Evolutionary conservation across 2,113 vertebrate species (phyloP), one percentile per base, ranked within the genome.

Genomic region (Budorcas taxicolor): DNA sequence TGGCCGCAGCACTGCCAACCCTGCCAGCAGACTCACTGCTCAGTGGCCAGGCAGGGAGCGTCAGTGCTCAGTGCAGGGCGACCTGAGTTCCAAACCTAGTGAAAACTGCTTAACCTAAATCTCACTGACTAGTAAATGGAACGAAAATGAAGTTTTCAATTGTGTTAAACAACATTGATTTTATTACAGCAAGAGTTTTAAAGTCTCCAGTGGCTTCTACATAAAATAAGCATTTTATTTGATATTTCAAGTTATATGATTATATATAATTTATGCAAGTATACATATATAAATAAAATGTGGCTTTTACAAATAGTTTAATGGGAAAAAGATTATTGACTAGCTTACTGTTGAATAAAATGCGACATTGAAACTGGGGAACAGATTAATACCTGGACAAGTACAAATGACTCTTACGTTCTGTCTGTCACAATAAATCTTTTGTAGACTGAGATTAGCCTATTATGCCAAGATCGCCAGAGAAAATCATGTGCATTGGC

Each of bases 301-400:
- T 91, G 13, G 33, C 5, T 27, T 91, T 84, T 27, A 25, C 67
- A 96, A 71, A 0, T 47, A 21, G 36, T 78, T 62, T 14, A 97
- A 52, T 87, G 80, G 6, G 7, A 23, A 96, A 96, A 16, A 5
- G 6, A 84, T 67, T 95, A 19, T 7, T 95, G 82, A 4, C 57
- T 33, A 11, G 50, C 83, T 71, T 78, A 43, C 11, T 97, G 23
- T 43, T 43, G 40, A 76, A 76, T 76, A 97, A 97, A 97, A 94
- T 53, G 36, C 13, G 84, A 36, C 12, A 91, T 50, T 40, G 1
- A 60, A 95, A 55, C 8, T 96, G 23, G 13, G 82, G 64, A 97
- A 95, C 6, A 93, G 57, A 87, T 92, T 84, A 95, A 92, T 82
- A 78, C 0, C n/a, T 6, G 13, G 57, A 94, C 40, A 97, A 97